Base-by-base conservation (phyloP, 2,797 vertebrate genomes). In the Esox masquinongy region DNA sequence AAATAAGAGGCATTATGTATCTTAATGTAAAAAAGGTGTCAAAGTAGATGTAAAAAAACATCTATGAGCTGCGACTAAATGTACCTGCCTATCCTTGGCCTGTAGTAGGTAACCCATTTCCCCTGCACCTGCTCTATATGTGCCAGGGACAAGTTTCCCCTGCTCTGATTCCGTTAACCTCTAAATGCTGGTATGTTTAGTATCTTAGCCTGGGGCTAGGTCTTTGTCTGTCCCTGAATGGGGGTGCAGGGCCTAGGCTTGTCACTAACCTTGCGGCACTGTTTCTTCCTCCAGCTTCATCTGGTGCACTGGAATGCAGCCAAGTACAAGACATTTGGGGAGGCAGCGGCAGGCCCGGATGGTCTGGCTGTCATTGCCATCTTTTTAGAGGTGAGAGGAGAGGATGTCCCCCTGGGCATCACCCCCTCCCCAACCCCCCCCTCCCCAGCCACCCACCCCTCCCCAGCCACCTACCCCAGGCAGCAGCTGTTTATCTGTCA, bases 291-390 rank as follows among this genome's bases (percentile, higher is more conserved):
- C 0, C 73, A 99, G 98, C 96, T 99, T 74, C 98, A 99, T 88
- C 93, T 99, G 80, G 98, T 99, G 75, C 98, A 99, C 76, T 99
- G 98, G 97, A 98, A 99, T 31, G 96, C 96, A 66, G 94, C 90
- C 77, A 97, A 97, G 81, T 98, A 98, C 84, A 89, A 91, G 77
- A 92, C 94, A 0, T 98, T 97, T 86, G 94, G 90, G 72, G 97
- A 98, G 74, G 98, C 98, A 0, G 95, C 93, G 64, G 81, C 85
- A 5, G 96, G 94, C 16, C 93, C 95, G 0, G 96, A 99, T 76
- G 98, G 98, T 72, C 93, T 99, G 74, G 96, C 96, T 80, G 98
- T 99, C 77, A 92, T 99, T 0, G 97, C 96, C 68, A 93, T 99
- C 87, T 99, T 99, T 90, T 88, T 99, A 83, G 95, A 99, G 90